Evolutionary conservation across 2,888 invertebrate species (phyloP), one percentile per base, ranked within the genome.

Genomic region (Shargacucullia verbasci): DNA sequence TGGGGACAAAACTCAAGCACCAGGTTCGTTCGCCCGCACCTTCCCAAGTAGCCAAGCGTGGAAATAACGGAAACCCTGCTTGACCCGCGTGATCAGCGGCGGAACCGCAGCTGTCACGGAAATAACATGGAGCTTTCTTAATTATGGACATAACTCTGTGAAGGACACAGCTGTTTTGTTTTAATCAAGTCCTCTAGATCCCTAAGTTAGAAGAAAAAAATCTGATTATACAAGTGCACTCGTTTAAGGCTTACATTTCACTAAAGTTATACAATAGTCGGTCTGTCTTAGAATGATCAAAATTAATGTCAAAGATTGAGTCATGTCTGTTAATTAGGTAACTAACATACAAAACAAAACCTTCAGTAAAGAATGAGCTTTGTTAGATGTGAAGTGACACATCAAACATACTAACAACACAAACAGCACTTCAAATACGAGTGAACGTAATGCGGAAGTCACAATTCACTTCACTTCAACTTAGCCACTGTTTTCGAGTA

Each of bases 51-150:
- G 46, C 79, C 56, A 69, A 79, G 73, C 78, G 79, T 81, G 72
- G 67, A 64, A 70, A 67, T 80, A 83, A 85, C 85, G 80, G 81
- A 70, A 77, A 69, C 63, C 60, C 49, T 60, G 48, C 66, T n/a
- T 48, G 55, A 57, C 66, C 58, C 71, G 71, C 62, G 75, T 73
- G 70, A 41, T 41, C 48, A 59, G 35, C 41, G 47, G 67, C 62
- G 61, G 54, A 70, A 66, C 53, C 38, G 52, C 73, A 71, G 65
- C 73, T 73, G 71, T 62, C 53, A 54, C 25, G 9, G 41, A 47
- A 56, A 58, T 49, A 49, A 65, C 39, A 35, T 60, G 37, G 52
- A 29, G 33, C 40, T 40, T 41, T 52, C 54, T 67, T 49, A 61
- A 65, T 59, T 59, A 65, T 53, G 20, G 46, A 34, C 56, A 59